A percentile compares a stretch with the other conserved stretches of the same genome.
Evolutionary conservation across 2,888 invertebrate species (phyloP).

Genomic region (Drosophila stalkeri): DNA sequence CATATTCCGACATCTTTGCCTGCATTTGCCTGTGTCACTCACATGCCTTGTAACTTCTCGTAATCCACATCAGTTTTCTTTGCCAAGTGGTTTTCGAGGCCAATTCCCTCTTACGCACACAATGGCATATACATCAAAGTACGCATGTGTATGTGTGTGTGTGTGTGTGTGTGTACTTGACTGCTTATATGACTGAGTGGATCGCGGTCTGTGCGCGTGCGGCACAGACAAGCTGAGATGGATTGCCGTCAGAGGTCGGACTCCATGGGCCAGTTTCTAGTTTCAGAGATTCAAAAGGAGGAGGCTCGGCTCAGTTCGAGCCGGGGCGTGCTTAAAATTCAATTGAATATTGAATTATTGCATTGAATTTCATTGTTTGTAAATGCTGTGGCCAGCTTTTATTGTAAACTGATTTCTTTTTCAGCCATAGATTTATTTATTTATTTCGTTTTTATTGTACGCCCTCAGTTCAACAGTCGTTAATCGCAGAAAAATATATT

Average conservation of each 20-base stretch:
- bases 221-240: slow-evolving; percentile 68
- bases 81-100: slow-evolving; percentile 46
- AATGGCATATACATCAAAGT: background rate
- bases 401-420: slow-evolving; percentile 79
- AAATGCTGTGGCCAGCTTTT: slow-evolving; percentile 69
- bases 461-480: slow-evolving; percentile 61
- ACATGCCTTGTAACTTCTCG: background rate
- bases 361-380: slow-evolving; percentile 83
- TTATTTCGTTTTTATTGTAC: slow-evolving; percentile 70
- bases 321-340: slow-evolving; percentile 81
- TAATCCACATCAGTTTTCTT: slow-evolving; percentile 36
- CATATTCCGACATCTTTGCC: background rate
- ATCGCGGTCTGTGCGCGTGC: slow-evolving; percentile 66
- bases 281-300: slow-evolving; percentile 58
- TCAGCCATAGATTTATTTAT: slow-evolving; percentile 75
- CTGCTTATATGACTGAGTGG: slow-evolving; percentile 28
- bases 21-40: slow-evolving; percentile 3
- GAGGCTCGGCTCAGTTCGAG: slow-evolving; percentile 35
- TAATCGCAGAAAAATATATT: slow-evolving; percentile 63
- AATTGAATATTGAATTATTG: slow-evolving; percentile 84
- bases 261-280: slow-evolving; percentile 62
- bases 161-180: background rate
- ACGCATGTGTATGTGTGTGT: background rate
- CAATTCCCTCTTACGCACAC: slow-evolving; percentile 64
- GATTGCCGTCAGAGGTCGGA: slow-evolving; percentile 67